phyloP scores from a whole-genome alignment of 2,888 invertebrate species.

The Tortricodes alternella region DNA sequence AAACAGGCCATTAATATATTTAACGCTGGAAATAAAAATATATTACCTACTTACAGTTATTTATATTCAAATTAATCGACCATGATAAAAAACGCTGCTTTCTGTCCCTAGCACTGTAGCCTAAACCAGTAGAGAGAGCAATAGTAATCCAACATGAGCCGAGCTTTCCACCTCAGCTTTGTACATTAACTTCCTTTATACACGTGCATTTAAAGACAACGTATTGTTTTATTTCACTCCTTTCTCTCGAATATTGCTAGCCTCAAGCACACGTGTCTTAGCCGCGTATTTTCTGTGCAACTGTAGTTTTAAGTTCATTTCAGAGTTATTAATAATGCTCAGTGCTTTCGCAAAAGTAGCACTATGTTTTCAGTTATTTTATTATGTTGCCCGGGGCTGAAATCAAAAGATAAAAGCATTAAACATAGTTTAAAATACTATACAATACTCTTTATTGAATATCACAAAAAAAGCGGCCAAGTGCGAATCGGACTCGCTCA shows the following conservation, averaged over 20 bases:
- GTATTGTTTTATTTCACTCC: constrained; percentile 54
- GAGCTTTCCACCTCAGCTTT: constrained; percentile 67
- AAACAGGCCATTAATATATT: too few species aligned
- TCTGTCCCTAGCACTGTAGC: constrained; percentile 39
- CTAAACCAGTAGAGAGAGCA: constrained; percentile 63
- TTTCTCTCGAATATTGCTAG: constrained; percentile 43
- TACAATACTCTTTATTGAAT: too few species aligned
- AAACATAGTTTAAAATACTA: too few species aligned
- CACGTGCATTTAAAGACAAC: constrained; percentile 72
- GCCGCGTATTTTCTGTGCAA: background rate
- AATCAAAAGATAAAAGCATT: too few species aligned
- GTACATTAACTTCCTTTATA: constrained; percentile 75
- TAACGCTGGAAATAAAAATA: too few species aligned
- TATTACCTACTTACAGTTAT: too few species aligned
- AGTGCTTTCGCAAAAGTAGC: too few species aligned
- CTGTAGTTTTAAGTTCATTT: background rate
- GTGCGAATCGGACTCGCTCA: too few species aligned
- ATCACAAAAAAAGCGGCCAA: too few species aligned
- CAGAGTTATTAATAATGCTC: too few species aligned
- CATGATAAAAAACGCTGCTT: constrained; percentile 1
- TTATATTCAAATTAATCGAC: background rate
- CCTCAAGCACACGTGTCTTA: constrained; percentile 3
- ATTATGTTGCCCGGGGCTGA: too few species aligned
- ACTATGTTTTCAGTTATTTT: too few species aligned
- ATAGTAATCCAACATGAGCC: constrained; percentile 66